Conservation (phyloP, 2,113 vertebrate species). For the Talpa occidentalis region DNA sequence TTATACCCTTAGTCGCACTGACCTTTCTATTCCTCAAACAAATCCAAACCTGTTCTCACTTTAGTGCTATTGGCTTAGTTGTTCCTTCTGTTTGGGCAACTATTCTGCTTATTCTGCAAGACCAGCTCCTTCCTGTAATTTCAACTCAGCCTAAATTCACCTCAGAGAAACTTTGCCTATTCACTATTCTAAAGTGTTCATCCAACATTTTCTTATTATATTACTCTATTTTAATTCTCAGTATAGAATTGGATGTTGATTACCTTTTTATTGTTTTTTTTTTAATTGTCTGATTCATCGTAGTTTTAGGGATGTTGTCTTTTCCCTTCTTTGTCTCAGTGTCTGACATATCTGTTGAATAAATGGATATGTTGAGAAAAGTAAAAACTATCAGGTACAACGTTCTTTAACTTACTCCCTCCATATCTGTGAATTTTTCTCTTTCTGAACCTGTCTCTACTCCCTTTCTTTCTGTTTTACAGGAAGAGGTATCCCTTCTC, state of each 20-base stretch:
- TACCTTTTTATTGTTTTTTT: neutral
- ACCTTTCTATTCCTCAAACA: neutral
- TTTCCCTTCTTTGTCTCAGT: neutral
- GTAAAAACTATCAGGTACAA: neutral
- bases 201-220: neutral
- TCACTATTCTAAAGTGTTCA: neutral
- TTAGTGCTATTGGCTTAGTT: neutral
- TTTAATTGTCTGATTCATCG: neutral
- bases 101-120: neutral
- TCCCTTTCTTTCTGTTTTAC: constrained; percentile 24
- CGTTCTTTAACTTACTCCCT: neutral
- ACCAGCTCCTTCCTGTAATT: constrained; percentile 8
- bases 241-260: neutral
- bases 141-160: neutral
- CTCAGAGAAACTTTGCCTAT: neutral
- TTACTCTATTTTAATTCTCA: neutral
- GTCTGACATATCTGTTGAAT: neutral
- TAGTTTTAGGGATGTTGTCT: neutral
- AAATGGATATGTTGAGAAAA: neutral
- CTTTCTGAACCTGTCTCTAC: neutral
- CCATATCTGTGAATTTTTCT: neutral
- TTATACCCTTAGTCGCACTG: neutral
- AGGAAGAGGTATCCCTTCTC: neutral
- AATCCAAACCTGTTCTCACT: neutral
- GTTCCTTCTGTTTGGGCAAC: neutral